These are phyloP conservation scores for Notarius quadriscutis DNA, from an alignment of 2,113 vertebrate species.

Conservation along the genomic window DNA sequence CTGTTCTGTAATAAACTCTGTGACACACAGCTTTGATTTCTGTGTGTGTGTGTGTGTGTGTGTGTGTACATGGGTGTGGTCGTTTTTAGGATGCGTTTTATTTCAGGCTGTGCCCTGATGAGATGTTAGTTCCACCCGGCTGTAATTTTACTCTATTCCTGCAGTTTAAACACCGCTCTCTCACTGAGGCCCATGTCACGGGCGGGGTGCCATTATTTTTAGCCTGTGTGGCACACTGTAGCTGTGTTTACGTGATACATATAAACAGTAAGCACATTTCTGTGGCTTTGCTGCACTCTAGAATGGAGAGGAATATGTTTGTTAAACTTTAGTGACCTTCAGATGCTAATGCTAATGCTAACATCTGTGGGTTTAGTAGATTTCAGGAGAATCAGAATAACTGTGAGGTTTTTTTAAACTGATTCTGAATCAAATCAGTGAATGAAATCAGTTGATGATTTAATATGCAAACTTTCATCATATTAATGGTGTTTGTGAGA, in stretches of 20 bases:
- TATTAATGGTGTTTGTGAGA: background rate
- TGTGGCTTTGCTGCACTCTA: background rate
- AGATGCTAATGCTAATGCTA: background rate
- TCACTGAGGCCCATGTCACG: background rate
- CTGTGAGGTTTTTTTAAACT: background rate
- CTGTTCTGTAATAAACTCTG: too few relatives aligned
- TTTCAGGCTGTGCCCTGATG: background rate
- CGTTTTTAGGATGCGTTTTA: background rate
- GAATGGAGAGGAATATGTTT: background rate
- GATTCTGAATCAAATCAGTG: background rate
- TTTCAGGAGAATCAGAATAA: background rate
- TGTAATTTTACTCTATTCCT: constrained; percentile 30
- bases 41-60: background rate
- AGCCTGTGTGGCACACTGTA: background rate
- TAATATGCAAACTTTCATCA: background rate
- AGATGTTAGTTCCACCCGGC: background rate
- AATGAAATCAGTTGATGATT: background rate
- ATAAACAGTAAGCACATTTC: constrained; percentile 15
- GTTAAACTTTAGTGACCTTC: background rate
- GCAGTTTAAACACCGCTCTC: background rate
- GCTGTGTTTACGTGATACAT: constrained; percentile 17
- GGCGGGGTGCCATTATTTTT: constrained; percentile 17
- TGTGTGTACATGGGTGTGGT: background rate
- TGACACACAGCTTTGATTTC: background rate
- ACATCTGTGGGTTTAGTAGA: too few relatives aligned